phyloP scores from a whole-genome alignment of 2,888 invertebrate genomes.

The Drosophila cracens region DNA sequence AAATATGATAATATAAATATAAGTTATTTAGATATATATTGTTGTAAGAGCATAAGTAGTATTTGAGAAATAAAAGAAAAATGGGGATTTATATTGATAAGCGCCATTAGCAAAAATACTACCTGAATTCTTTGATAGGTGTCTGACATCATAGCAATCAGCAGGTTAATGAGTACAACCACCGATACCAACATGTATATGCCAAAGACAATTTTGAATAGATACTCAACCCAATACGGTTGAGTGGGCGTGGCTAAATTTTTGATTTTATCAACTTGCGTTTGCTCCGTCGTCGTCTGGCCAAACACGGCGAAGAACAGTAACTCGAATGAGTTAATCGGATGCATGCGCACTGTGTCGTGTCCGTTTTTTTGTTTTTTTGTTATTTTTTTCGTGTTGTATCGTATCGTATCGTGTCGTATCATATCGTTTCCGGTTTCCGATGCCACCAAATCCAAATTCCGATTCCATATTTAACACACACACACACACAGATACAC shows the following conservation, averaged over 20 bases:
- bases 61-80: constrained; percentile 27
- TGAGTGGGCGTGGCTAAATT: constrained; percentile 86
- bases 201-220: constrained; percentile 95
- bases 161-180: constrained; percentile 98
- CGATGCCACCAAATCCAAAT: constrained; percentile 22
- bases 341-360: constrained; percentile 93
- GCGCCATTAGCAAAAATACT: constrained; percentile 84
- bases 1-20: constrained; percentile 20
- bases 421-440: constrained; percentile 35
- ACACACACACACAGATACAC: constrained; percentile 36
- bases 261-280: constrained; percentile 89
- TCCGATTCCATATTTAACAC: constrained; percentile 29
- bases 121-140: constrained; percentile 99
- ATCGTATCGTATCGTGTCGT: neutral
- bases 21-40: neutral
- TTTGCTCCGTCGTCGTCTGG: constrained; percentile 93
- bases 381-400: neutral
- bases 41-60: constrained; percentile 30
- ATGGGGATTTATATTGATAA: constrained; percentile 28
- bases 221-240: constrained; percentile 93
- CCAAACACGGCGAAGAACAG: constrained; percentile 99
- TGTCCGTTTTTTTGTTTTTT: constrained; percentile 16
- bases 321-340: constrained; percentile 97
- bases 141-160: constrained; percentile 99
- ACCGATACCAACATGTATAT: constrained; percentile 99